phyloP scores from a whole-genome alignment of 2,888 invertebrate species.

The Morinoia aosen region DNA sequence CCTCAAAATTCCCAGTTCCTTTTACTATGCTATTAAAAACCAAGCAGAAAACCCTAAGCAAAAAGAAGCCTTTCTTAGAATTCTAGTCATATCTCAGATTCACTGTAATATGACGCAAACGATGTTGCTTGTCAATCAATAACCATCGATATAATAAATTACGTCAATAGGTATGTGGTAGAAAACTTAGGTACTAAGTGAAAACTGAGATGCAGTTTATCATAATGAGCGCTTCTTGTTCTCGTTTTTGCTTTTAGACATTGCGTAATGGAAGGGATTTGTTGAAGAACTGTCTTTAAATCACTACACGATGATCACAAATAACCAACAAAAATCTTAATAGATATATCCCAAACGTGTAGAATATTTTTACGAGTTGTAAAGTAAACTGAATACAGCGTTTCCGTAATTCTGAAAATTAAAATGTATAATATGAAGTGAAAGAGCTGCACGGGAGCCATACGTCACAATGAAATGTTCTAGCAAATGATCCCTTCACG shows the following conservation, averaged over 20 bases:
- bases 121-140: background rate
- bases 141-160: background rate
- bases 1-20: background rate
- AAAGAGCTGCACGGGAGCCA: too few relatives aligned
- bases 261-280: too few relatives aligned
- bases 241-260: background rate
- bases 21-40: background rate
- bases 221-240: background rate
- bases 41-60: background rate
- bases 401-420: too few relatives aligned
- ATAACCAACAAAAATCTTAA: too few relatives aligned
- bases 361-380: too few relatives aligned
- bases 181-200: background rate
- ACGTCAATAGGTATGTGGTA: background rate
- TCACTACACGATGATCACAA: too few relatives aligned
- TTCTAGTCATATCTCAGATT: background rate
- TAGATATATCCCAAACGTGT: too few relatives aligned
- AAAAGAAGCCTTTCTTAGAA: background rate
- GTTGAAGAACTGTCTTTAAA: too few relatives aligned
- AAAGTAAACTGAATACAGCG: too few relatives aligned
- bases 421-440: too few relatives aligned
- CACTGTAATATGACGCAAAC: background rate
- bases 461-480: too few relatives aligned
- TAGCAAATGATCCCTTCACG: too few relatives aligned
- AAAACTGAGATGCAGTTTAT: background rate